Conservation (phyloP, 2,113 vertebrate genomes). For the Elgaria multicarinata region DNA sequence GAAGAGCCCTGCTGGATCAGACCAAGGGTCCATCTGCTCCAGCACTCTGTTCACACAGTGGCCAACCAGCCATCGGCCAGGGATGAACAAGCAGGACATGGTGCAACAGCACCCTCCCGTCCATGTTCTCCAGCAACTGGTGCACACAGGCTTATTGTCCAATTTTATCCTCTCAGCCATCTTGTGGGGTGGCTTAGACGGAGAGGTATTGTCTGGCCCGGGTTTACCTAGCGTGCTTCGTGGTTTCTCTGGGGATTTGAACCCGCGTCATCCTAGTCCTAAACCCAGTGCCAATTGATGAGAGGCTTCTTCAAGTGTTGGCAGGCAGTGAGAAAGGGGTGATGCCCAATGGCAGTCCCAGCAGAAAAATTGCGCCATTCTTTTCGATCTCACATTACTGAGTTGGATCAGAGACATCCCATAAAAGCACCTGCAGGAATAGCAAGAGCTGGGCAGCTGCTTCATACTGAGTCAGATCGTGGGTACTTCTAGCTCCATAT, state of each 20-base stretch:
- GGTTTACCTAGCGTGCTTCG: neutral
- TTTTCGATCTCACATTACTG: neutral
- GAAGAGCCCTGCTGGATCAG: no score
- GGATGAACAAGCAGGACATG: no score
- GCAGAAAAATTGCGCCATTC: neutral
- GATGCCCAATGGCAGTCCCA: neutral
- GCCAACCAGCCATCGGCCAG: no score
- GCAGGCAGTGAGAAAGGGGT: neutral
- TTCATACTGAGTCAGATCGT: neutral
- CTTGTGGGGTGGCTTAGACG: neutral
- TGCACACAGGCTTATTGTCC: no score
- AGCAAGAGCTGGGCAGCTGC: neutral
- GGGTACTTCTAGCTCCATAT: neutral
- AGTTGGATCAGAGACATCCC: neutral
- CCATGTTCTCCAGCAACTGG: no score
- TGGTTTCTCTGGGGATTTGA: neutral
- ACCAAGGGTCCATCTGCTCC: no score
- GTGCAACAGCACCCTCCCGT: no score
- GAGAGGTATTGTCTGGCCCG: neutral
- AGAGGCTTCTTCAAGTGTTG: neutral
- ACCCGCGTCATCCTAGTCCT: no score
- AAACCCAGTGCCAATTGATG: no score
- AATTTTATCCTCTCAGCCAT: neutral
- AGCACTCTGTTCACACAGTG: no score
- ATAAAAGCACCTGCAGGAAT: neutral